These are phyloP conservation scores for Falco biarmicus DNA, from an alignment of 2,797 vertebrate genomes.

Conservation along the genomic window DNA sequence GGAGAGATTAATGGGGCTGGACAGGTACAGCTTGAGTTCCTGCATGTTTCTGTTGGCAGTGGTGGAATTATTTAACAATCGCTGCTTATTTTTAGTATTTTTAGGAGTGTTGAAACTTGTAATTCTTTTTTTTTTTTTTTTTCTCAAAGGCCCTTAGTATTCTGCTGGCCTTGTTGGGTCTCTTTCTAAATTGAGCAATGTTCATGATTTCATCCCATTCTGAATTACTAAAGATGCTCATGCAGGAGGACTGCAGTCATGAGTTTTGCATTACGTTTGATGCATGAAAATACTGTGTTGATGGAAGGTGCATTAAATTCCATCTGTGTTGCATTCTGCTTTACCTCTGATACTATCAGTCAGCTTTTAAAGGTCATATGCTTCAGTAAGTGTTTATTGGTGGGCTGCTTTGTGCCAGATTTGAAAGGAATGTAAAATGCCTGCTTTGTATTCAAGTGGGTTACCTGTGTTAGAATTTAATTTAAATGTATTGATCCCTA, in stretches of 20 bases:
- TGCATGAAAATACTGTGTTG: background rate
- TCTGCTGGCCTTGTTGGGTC: background rate
- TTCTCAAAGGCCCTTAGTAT: background rate
- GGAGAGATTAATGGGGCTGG: background rate
- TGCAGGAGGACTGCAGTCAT: background rate
- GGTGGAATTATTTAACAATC: background rate
- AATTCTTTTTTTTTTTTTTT: background rate
- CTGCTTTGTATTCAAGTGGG: background rate
- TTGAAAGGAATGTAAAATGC: background rate
- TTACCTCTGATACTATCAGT: background rate
- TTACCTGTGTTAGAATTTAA: background rate
- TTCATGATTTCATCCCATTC: background rate
- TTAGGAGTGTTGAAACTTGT: background rate
- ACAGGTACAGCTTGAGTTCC: background rate
- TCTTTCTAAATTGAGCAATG: background rate
- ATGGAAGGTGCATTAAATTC: background rate
- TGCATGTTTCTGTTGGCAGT: background rate
- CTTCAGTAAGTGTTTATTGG: background rate
- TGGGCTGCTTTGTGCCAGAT: background rate
- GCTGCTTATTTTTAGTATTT: background rate
- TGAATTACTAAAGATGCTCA: background rate
- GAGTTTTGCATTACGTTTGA: background rate
- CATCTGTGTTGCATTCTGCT: background rate
- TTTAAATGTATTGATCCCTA: background rate
- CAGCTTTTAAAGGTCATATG: background rate